phyloP scores from a whole-genome alignment of 2,888 invertebrate species.

The Cheilosia urbana region DNA sequence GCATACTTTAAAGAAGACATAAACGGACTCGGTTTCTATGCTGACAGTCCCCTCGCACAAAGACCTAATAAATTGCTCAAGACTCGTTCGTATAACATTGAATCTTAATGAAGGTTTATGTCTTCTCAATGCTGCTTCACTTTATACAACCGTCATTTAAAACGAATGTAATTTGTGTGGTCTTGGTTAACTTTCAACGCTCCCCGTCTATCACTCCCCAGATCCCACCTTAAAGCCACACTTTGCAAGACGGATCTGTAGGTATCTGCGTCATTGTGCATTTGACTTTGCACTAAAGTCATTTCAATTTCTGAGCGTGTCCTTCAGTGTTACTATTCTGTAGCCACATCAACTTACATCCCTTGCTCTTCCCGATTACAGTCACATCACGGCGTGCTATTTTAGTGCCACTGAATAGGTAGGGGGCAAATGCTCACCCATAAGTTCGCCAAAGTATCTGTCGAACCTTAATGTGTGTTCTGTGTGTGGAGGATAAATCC shows the following conservation, averaged over 20 bases:
- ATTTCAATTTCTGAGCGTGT: constrained; percentile 23
- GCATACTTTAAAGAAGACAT: not conserved
- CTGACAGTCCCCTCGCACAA: constrained; percentile 2
- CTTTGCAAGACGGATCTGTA: constrained; percentile 26
- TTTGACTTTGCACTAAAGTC: constrained; percentile 52
- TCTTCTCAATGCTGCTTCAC: constrained; percentile 10
- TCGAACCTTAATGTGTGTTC: constrained; percentile 26
- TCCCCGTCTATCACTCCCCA: not conserved
- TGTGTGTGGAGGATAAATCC: constrained; percentile 6
- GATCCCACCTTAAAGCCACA: constrained; percentile 12
- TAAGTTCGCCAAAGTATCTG: constrained; percentile 17
- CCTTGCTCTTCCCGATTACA: not conserved
- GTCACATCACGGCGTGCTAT: not conserved
- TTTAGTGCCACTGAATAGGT: not conserved
- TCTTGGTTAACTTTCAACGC: constrained; percentile 9
- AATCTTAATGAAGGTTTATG: constrained; percentile 55
- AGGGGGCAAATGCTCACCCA: not conserved
- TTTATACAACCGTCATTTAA: constrained; percentile 18
- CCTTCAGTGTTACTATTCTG: constrained; percentile 23
- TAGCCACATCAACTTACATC: constrained; percentile 2
- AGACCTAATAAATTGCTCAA: constrained; percentile 14
- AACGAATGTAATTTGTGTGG: constrained; percentile 20
- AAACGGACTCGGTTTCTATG: not conserved
- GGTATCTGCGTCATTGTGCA: constrained; percentile 19
- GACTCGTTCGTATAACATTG: constrained; percentile 11